Base-by-base conservation (phyloP, 2,113 vertebrate genomes). In the Plectropomus leopardus region DNA sequence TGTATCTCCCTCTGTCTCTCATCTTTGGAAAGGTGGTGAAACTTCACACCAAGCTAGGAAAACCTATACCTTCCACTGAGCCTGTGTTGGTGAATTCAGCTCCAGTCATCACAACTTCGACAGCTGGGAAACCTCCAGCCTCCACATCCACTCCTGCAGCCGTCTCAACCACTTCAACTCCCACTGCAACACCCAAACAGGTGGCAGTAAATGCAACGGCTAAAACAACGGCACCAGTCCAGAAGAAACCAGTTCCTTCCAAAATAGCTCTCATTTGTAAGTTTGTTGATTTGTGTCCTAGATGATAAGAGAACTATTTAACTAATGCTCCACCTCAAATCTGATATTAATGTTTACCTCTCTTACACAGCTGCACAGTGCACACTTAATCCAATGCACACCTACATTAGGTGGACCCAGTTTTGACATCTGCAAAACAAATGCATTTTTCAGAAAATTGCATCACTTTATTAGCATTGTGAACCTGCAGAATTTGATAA, bases 1-100 rank as follows among this genome's bases (percentile, higher is more conserved):
- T 67, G 21, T 30, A 24, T 81, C 60, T 83, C 16, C 26, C 30
- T 73, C 55, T 79, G 47, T 77, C 40, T 86, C 24, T 51, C 40
- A 72, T 86, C 55, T 79, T 30, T 74, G 63, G 47, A 83, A 89
- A 97, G 97, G 96, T 96, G 78, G 91, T 96, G 84, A 97, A 96
- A 90, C 90, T 96, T 78, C 95, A 97, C 89, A 94, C 94, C 64
- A 96, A 95, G 86, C 86, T 97, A 40, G 96, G 96, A 19, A 97
- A 96, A 74, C 96, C 96, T 47, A 96, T 96, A 17, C 96, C 96
- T 8, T 92, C 95, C 16, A 88, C 90, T 1, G 95, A 97, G 76
- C 95, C 96, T 0, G 88, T 92, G 17, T 65, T 96, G 15, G 93
- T 94, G 51, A 96, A 91, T 88, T 86, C 94, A 16, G 51, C 93